A percentile compares a stretch with the other conserved stretches of the same genome.
Conservation (phyloP, 2,113 vertebrate genomes). For the Ammodytes marinus region DNA sequence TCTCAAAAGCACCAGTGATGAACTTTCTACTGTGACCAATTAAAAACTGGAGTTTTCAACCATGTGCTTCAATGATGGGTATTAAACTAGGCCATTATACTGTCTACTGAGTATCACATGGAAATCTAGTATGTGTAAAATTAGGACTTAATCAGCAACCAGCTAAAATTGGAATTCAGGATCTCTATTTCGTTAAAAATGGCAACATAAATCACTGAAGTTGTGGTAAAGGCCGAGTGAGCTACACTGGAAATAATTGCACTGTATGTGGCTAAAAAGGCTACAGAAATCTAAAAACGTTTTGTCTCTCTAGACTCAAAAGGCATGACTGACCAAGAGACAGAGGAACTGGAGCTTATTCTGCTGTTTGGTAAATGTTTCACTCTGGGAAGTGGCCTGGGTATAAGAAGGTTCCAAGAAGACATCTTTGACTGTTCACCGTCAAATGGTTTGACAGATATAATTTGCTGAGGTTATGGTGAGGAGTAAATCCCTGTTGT, state of each 20-base stretch:
- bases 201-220: conserved; percentile 34
- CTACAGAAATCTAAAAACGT: background rate
- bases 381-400: background rate
- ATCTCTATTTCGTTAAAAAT: conserved; percentile 20
- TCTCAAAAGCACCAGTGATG: conserved; percentile 3
- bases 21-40: conserved; percentile 30
- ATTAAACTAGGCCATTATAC: conserved; percentile 60
- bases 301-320: background rate
- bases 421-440: no score
- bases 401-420: background rate
- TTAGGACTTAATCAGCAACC: conserved; percentile 36
- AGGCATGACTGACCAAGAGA: conserved; percentile 4
- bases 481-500: background rate
- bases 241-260: conserved; percentile 18
- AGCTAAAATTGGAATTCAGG: conserved; percentile 17
- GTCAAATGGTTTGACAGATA: background rate
- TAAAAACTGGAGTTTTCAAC: conserved; percentile 49
- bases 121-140: conserved; percentile 53
- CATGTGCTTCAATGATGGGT: conserved; percentile 41
- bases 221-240: conserved; percentile 20
- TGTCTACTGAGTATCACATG: conserved; percentile 41
- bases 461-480: background rate
- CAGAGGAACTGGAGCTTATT: background rate
- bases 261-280: conserved; percentile 12
- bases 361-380: background rate